Evolutionary conservation across 2,113 vertebrate species (phyloP), one percentile per base, ranked within the genome.

Genomic region (Sarotherodon lohbergeri): DNA sequence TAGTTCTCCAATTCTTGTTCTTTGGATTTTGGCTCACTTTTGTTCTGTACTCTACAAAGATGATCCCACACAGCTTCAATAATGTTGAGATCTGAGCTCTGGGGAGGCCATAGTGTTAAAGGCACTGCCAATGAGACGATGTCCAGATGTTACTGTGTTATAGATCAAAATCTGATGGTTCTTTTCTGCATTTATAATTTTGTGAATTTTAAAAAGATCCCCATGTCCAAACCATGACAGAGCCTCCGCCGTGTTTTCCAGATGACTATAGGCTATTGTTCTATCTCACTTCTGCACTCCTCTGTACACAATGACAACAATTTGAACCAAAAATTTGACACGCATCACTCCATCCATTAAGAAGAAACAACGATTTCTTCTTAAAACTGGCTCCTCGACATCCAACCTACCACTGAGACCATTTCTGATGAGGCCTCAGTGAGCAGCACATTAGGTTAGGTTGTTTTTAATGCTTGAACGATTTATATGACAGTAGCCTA

Each of bases 291-390:
- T 17, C 24, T 76, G 14, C 24, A 29, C 16, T 2, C 43, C 16
- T 76, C 24, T 29, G 1, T 29, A 76, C 24, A 76, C 41, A 48
- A 4, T 19, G 1, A 29, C 1, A 0, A 32, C 43, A 48, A 32
- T 50, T 76, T 1, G 43, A 76, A 76, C 71, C 43, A 76, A 0
- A 17, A 76, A 0, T 50, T 17, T 50, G 16, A 12, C 43, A 76
- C 0, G 3, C 43, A 50, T 50, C 71, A 76, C 43, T 76, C 71
- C 43, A 17, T 48, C 5, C 27, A 27, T 27, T 27, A 27, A 27
- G 27, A 27, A 27, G 27, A 27, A 66, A 66, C 34, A 39, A 66
- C 7, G 6, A 39, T n/a, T 66, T 66, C 61, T 66, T 43, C 43
- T 48, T 48, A 48, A 76, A 29, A 76, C 48, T 48, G 14, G 24